Percentiles rank a stretch among this genome's conserved stretches.
Evolutionary conservation across 2,888 invertebrate species (phyloP).

Genomic region (Ichneumoninae sp.): DNA sequence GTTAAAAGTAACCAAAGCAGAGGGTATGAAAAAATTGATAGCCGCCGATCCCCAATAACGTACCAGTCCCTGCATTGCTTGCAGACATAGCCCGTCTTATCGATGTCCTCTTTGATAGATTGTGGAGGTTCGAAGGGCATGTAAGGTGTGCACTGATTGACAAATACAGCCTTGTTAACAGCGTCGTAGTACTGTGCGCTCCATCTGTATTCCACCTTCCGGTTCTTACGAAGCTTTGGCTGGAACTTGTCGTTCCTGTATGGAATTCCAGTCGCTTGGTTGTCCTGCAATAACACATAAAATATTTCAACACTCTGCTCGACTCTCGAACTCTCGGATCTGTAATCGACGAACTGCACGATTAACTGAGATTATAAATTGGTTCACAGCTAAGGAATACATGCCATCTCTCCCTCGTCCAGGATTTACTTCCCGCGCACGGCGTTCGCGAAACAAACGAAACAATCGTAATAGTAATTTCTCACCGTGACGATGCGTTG

Average conservation of each 20-base stretch:
- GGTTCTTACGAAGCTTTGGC: conserved; percentile 76
- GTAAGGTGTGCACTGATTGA: conserved; percentile 71
- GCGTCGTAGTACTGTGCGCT: conserved; percentile 75
- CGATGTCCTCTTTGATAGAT: conserved; percentile 67
- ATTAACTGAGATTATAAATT: background rate
- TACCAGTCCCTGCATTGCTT: conserved; percentile 80
- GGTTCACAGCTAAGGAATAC: background rate
- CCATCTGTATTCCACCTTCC: conserved; percentile 72
- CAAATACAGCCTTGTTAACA: conserved; percentile 77
- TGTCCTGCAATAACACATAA: conserved; percentile 41
- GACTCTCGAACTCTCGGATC: background rate
- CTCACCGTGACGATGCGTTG: conserved; percentile 35
- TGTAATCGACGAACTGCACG: background rate
- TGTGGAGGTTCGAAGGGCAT: conserved; percentile 75
- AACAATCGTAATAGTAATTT: conserved; percentile 28
- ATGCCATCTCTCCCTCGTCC: background rate
- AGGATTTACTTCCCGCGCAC: background rate
- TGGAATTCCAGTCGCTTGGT: conserved; percentile 3
- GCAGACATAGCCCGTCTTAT: conserved; percentile 72
- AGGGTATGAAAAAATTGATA: background rate
- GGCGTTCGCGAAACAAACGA: background rate
- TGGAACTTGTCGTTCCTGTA: conserved; percentile 20
- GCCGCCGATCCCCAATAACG: conserved; percentile 52
- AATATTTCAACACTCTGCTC: background rate
- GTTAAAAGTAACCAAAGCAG: background rate